Evolutionary conservation across 1,140 invertebrate species (phyloP).

Genomic region (Lutraria rhynchaena): DNA sequence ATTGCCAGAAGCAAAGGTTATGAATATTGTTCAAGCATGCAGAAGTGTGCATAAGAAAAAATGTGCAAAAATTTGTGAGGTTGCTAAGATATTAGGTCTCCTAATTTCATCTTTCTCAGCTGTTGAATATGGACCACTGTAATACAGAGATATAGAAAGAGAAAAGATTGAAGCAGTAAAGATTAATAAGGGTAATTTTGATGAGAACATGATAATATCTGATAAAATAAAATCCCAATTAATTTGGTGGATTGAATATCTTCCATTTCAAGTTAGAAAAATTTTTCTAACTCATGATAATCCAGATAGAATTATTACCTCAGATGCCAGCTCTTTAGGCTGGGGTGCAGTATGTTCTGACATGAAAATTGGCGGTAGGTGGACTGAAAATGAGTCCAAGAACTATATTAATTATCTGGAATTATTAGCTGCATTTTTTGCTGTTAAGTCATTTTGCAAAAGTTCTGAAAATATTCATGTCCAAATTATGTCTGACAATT

Average conservation of each 20-base stretch:
- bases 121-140: conserved; percentile 20
- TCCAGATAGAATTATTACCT: conserved; percentile 11
- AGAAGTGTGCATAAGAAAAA: neutral
- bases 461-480: too few species aligned
- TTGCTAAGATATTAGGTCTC: conserved; percentile 19
- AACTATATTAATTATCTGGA: too few species aligned
- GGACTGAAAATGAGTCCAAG: too few species aligned
- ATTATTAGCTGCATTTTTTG: too few species aligned
- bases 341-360: conserved; percentile 25
- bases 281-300: conserved; percentile 33
- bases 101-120: conserved; percentile 19
- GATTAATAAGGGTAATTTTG: too few species aligned
- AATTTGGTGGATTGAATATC: conserved; percentile 25
- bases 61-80: neutral
- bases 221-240: conserved; percentile 19
- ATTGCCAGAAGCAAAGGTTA: conserved; percentile 27
- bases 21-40: conserved; percentile 45
- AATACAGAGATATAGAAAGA: conserved; percentile 30
- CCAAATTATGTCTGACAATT: conserved; percentile 5
- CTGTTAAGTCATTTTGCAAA: too few species aligned
- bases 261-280: neutral
- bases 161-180: too few species aligned
- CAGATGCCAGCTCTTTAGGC: neutral
- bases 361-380: conserved; percentile 27
- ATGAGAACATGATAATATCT: too few species aligned